Evolutionary conservation across 1,140 invertebrate species (phyloP).

Genomic region (Danaus plexippus): DNA sequence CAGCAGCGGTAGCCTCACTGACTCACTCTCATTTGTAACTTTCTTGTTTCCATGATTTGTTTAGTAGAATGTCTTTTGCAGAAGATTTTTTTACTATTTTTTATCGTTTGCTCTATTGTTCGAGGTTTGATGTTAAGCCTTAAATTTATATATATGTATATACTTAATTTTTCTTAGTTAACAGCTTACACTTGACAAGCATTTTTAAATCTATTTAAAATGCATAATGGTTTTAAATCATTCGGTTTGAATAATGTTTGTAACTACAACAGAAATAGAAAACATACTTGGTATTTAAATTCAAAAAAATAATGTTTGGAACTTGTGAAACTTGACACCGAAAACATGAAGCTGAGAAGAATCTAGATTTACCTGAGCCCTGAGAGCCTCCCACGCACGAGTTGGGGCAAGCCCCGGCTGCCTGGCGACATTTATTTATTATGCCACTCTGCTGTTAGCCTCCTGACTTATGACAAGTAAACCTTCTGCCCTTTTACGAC

Average conservation of each 20-base stretch:
- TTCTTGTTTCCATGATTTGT: background rate
- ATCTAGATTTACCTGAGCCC: constrained; percentile 35
- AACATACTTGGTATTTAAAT: too few species aligned
- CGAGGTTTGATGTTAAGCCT: too few species aligned
- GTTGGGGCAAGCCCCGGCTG: background rate
- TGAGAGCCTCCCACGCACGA: constrained; percentile 28
- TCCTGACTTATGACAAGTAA: constrained; percentile 51
- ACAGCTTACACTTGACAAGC: too few species aligned
- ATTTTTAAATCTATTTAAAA: too few species aligned
- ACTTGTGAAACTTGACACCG: constrained; percentile 27
- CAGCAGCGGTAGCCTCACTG: constrained; percentile 11
- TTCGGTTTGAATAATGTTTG: too few species aligned
- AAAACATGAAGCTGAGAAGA: constrained; percentile 24
- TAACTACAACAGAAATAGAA: too few species aligned
- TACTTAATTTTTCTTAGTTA: too few species aligned
- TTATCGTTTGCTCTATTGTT: too few species aligned
- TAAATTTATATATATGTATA: too few species aligned
- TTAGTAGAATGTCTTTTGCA: constrained; percentile 11
- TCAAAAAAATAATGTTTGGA: too few species aligned
- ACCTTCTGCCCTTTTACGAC: constrained; percentile 38
- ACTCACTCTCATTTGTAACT: constrained; percentile 17
- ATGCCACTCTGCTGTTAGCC: constrained; percentile 34
- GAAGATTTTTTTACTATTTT: constrained; percentile 6
- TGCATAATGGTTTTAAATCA: too few species aligned
- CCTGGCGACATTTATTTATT: constrained; percentile 37